Base-by-base conservation (phyloP, 2,113 vertebrate species). In the Hippocampus barbouri region DNA sequence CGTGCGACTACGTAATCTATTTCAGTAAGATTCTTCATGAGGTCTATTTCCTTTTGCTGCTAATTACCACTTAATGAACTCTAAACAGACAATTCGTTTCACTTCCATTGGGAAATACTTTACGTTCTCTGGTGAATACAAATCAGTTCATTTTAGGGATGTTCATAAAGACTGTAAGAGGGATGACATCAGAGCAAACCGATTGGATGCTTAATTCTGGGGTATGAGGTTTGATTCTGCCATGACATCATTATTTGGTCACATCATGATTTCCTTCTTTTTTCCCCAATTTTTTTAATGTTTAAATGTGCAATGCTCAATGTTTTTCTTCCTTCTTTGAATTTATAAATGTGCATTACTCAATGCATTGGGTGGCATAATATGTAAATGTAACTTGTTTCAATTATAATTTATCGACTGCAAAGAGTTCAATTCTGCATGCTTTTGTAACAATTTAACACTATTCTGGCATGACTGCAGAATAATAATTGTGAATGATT, bases 241-340 rank as follows among this genome's bases (percentile, higher is more conserved):
- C 11, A 66, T 66, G 41, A 66, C 64, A 66, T 66, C n/a, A 18
- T 66, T 27, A n/a, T 66, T 25, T 64, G 38, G 41, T 43, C 14
- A 38, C 34, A 38, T 34, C 40, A 64, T 43, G 21, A 38, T 23
- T 7, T 25, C 23, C 23, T 15, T 23, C 47, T 66, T 45, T 15
- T 30, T 30, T 30, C 30, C 30, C 30, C 30, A 2, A 30, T 30
- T 30, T 30, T 30, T 34, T 34, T 34, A 5, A 34, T 34, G 30
- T 34, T 45, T 4, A 14, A 45, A 45, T 45, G 3, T 45, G 34
- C 34, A 38, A 15, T 45, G 43, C 43, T 45, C 34, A 38, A 12
- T 12, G 9, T 45, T 45, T 45, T 45, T 3, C 14, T 45, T 45
- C 43, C 14, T 45, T 45, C 43, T 14, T 45, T 45, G 14, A 45